Evolutionary conservation across 2,113 vertebrate genomes (phyloP).

Genomic region (Myrmecobius fasciatus): DNA sequence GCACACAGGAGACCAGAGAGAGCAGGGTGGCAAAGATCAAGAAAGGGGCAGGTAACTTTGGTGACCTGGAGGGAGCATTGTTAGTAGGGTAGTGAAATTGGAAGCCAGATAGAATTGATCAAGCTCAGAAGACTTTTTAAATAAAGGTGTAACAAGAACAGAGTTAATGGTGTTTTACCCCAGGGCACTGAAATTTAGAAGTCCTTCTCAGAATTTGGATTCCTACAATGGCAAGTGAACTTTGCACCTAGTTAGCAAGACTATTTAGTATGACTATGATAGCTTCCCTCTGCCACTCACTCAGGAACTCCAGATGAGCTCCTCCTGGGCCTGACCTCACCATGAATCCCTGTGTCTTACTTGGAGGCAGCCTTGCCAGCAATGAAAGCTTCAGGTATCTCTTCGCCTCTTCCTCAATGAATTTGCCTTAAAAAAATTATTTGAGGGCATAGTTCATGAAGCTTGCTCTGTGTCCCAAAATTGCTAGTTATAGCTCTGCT

Average conservation of each 20-base stretch:
- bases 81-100: background rate
- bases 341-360: background rate
- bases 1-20: background rate
- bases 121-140: conserved; percentile 8
- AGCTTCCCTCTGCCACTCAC: background rate
- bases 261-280: background rate
- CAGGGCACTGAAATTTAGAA: background rate
- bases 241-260: background rate
- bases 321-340: background rate
- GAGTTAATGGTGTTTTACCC: background rate
- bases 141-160: background rate
- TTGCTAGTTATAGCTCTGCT: background rate
- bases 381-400: background rate
- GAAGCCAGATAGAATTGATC: background rate
- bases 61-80: background rate
- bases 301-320: background rate
- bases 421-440: background rate
- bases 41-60: background rate
- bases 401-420: background rate
- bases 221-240: background rate
- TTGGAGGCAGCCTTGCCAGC: background rate
- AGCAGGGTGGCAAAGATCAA: background rate
- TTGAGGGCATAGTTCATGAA: background rate
- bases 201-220: background rate
- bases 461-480: background rate